Base-by-base conservation (phyloP, 2,888 invertebrate species). In the Lysandra bellargus region DNA sequence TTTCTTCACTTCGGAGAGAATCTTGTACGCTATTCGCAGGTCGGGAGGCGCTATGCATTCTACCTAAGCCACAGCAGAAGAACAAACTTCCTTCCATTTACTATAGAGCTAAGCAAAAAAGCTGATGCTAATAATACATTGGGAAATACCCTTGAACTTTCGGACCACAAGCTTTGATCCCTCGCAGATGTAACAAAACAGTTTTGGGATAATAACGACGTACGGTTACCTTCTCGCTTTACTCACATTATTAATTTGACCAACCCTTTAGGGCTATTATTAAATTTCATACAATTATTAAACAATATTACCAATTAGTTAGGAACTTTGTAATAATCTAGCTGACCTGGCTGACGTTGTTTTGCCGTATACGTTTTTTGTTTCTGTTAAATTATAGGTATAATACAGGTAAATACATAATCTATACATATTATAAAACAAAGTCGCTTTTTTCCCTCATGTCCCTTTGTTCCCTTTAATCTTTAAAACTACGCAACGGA, bases 161-260 rank as follows among this genome's bases (percentile, higher is more conserved):
- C 44, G 44, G 37, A 40, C 44, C 14, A 74, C 23, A 49, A 23
- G 75, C 49, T 75, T 49, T 75, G 49, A 75, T 75, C 75, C 49
- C 30, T 30, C 12, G 40, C n/a, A 44, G 40, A 73, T 73, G 44
- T 44, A 75, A 74, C 49, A 49, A 75, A 75, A 30, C 75, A 49
- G 75, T 75, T 75, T 75, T 49, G 75, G 75, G 49, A 49, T 75
- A 75, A 44, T 75, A 44, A 12, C 75, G 49, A 49, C 49, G 23
- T 73, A 72, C 14, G 17, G 33, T 3, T 23, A 75, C 44, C 44
- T 75, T 75, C 49, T 44, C 44, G 44, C 23, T n/a, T 75, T 23
- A 75, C 49, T 75, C 49, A 49, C 49, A 75, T 49, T 37, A 74
- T 74, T 49, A 74, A 37, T 74, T 44, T 44, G 40, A 30, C 64